phyloP scores from a whole-genome alignment of 2,113 vertebrate species.

The Ochotona curzoniae region DNA sequence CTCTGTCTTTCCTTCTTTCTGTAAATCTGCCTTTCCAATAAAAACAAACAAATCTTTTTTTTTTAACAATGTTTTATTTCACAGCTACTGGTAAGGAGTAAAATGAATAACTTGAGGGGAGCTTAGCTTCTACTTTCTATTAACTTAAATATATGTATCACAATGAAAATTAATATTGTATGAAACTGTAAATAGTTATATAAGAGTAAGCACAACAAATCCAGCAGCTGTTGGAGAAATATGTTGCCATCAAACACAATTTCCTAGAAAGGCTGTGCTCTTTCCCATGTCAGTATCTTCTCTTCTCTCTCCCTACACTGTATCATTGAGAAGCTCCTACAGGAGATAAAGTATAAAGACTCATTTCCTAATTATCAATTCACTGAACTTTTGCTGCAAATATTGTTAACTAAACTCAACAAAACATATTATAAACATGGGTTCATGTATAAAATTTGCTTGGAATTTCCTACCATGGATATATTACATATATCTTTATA shows the following conservation, averaged over 20 bases:
- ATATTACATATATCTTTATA: background rate
- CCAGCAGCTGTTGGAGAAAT: background rate
- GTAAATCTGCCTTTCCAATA: no score
- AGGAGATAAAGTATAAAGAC: slow-evolving; percentile 12
- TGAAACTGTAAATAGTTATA: background rate
- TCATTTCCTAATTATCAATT: slow-evolving; percentile 46
- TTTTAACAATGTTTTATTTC: background rate
- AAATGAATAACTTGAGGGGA: background rate
- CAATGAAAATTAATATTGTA: slow-evolving; percentile 12
- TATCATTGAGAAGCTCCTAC: slow-evolving; percentile 31
- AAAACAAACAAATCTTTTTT: background rate
- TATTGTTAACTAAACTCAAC: background rate
- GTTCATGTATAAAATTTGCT: background rate
- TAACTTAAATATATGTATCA: slow-evolving; percentile 25
- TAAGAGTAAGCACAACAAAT: background rate
- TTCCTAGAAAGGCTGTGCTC: background rate
- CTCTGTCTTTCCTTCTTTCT: no score
- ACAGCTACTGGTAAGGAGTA: background rate
- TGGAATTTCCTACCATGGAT: slow-evolving; percentile 3
- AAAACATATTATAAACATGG: background rate
- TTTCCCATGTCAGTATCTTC: background rate
- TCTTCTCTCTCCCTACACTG: background rate
- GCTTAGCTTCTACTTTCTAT: background rate
- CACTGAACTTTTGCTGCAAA: slow-evolving; percentile 27
- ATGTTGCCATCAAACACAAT: background rate